A percentile compares a stretch with the other conserved stretches of the same genome.
These are phyloP conservation scores for Deilephila elpenor DNA, from an alignment of 2,888 invertebrate genomes.

Conservation along the genomic window DNA sequence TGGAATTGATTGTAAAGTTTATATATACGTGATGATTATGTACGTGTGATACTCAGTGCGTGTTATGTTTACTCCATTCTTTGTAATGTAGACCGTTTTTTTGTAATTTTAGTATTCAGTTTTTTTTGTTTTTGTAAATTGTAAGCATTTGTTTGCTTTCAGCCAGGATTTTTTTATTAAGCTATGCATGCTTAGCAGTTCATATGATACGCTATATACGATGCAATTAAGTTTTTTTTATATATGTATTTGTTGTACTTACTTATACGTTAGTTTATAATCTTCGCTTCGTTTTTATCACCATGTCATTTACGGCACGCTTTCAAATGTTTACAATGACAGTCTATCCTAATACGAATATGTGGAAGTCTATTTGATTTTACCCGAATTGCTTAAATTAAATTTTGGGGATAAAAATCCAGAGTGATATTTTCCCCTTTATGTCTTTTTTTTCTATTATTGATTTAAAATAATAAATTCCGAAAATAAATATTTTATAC, in stretches of 20 bases:
- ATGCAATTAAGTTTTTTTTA: slow-evolving; percentile 63
- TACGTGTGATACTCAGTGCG: slow-evolving; percentile 68
- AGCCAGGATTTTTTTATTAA: slow-evolving; percentile 64
- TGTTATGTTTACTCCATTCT: slow-evolving; percentile 51
- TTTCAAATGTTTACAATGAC: slow-evolving; percentile 84
- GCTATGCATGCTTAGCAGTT: slow-evolving; percentile 85
- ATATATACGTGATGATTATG: slow-evolving; percentile 35
- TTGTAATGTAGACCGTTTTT: slow-evolving; percentile 50
- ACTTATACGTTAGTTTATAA: slow-evolving; percentile 77
- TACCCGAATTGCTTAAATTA: slow-evolving; percentile 8
- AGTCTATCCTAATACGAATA: slow-evolving; percentile 56
- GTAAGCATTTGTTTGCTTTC: slow-evolving; percentile 85
- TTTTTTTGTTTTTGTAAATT: slow-evolving; percentile 77
- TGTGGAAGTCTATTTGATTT: slow-evolving; percentile 74
- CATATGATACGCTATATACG: slow-evolving; percentile 79
- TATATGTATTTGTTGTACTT: slow-evolving; percentile 83
- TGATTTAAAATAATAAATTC: not conserved
- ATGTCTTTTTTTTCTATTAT: not conserved
- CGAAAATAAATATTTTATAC: too few species aligned
- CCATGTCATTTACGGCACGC: slow-evolving; percentile 79
- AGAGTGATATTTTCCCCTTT: too few species aligned
- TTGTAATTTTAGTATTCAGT: slow-evolving; percentile 46
- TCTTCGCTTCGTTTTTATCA: slow-evolving; percentile 70
- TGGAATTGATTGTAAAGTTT: slow-evolving; percentile 32
- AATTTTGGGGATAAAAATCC: not conserved